Evolutionary conservation across 2,888 invertebrate species (phyloP), one percentile per base, ranked within the genome.

Genomic region (Parochlus steinenii): DNA sequence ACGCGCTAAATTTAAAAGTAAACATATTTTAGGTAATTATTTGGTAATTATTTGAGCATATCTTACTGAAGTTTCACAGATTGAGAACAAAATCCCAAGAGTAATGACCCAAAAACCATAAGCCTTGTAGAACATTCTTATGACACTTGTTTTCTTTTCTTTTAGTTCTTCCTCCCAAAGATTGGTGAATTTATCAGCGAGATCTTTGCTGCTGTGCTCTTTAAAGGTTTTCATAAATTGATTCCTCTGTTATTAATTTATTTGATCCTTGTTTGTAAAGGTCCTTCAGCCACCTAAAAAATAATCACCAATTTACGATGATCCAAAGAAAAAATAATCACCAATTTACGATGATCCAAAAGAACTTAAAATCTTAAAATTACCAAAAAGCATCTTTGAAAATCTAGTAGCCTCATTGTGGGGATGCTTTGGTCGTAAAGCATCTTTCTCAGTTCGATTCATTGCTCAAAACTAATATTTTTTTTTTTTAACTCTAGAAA

Each of bases 351-450:
- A n/a, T n/a, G n/a, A n/a, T n/a, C n/a, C n/a, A n/a, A n/a, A n/a
- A n/a, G n/a, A n/a, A n/a, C n/a, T n/a, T n/a, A n/a, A n/a, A n/a
- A n/a, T n/a, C n/a, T n/a, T n/a, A n/a, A n/a, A n/a, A n/a, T n/a
- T n/a, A 58, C 68, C 65, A 51, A 64, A 74, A 33, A 64, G 63
- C 36, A 68, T 48, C 40, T 65, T 59, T 1, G 74, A 71, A 7
- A 74, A 41, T n/a, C 62, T 44, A 48, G 66, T 71, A 1, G 73
- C 69, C 1, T 47, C 63, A 45, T 69, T 67, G 38, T 67, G 55
- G 1, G 74, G 75, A 53, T 74, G 71, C 41, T 6, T 27, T 8
- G 36, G 36, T n/a, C n/a, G n/a, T n/a, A n/a, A n/a, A n/a, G n/a
- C n/a, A n/a, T n/a, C n/a, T n/a, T n/a, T n/a, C n/a, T n/a, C n/a